These are phyloP conservation scores for Cheirogaleus medius DNA, from an alignment of 2,113 vertebrate genomes.

Conservation along the genomic window DNA sequence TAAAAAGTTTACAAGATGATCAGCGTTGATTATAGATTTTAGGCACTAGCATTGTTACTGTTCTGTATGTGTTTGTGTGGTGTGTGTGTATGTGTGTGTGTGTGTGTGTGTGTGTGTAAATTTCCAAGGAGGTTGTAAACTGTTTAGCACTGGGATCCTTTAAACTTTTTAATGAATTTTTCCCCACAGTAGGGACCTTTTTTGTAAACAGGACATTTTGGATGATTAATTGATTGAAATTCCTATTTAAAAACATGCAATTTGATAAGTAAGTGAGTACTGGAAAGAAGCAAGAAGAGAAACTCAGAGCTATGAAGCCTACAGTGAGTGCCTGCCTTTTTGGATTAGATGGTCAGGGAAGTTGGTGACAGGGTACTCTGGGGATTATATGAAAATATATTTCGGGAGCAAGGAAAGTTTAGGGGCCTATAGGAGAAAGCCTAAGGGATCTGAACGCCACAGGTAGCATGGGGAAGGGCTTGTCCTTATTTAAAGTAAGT, in stretches of 20 bases:
- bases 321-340: background rate
- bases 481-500: background rate
- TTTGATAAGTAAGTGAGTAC: background rate
- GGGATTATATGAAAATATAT: background rate
- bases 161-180: background rate
- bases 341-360: background rate
- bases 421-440: background rate
- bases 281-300: background rate
- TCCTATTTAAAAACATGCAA: conserved; percentile 31
- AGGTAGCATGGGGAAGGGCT: background rate
- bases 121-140: conserved; percentile 36
- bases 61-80: background rate
- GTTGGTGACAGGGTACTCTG: background rate
- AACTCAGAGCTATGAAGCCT: background rate
- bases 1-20: conserved; percentile 62
- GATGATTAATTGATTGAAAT: conserved; percentile 35
- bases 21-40: background rate
- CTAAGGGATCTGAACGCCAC: background rate
- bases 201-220: conserved; percentile 15
- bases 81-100: background rate
- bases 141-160: background rate
- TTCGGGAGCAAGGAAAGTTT: background rate
- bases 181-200: background rate
- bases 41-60: background rate
- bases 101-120: background rate